phyloP scores from a whole-genome alignment of 2,888 invertebrate genomes.

The Acrobasis consociella region DNA sequence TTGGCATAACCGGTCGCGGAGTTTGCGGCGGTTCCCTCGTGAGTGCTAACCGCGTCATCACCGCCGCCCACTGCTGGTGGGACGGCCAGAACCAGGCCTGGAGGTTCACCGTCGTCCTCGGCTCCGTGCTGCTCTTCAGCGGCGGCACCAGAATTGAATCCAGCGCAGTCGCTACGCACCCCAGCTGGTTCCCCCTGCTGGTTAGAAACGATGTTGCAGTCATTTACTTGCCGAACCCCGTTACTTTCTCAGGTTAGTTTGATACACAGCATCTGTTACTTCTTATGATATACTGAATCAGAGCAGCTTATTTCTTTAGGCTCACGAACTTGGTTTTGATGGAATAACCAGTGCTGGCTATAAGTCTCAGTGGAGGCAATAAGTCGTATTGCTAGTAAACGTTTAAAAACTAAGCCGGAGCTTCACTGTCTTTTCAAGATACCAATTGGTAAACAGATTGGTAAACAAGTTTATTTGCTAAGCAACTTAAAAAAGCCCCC shows the following conservation, averaged over 20 bases:
- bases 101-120: constrained; percentile 53
- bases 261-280: neutral
- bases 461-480: too few species aligned
- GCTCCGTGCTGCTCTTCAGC: constrained; percentile 47
- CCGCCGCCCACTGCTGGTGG: constrained; percentile 67
- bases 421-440: too few species aligned
- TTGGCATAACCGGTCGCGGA: constrained; percentile 39
- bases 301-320: too few species aligned
- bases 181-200: constrained; percentile 47
- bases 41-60: constrained; percentile 42
- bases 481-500: too few species aligned
- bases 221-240: constrained; percentile 42
- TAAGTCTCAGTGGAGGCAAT: too few species aligned
- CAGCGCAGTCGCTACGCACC: constrained; percentile 45
- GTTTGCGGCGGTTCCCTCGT: constrained; percentile 58
- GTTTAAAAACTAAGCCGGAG: too few species aligned
- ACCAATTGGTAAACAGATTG: too few species aligned
- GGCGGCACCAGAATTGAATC: constrained; percentile 51
- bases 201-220: constrained; percentile 54
- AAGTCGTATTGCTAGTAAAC: too few species aligned
- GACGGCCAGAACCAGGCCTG: constrained; percentile 57
- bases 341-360: too few species aligned
- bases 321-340: too few species aligned
- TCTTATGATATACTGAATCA: neutral
- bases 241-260: constrained; percentile 44